A percentile compares a stretch with the other conserved stretches of the same genome.
These are phyloP conservation scores for Phymatocera aterrima DNA, from an alignment of 2,888 invertebrate species.

Conservation along the genomic window DNA sequence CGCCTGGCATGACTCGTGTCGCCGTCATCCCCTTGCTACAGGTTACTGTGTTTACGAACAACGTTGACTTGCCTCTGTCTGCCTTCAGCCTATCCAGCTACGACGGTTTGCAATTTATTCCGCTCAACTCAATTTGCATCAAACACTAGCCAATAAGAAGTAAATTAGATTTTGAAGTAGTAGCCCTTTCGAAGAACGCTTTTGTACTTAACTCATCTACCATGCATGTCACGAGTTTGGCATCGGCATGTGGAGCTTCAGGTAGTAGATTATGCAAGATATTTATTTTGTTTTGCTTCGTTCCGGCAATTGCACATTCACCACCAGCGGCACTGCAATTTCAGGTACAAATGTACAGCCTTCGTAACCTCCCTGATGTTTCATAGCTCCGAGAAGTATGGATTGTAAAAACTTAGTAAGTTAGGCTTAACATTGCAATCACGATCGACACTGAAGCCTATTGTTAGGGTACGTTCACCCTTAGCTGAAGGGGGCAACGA, in stretches of 20 bases:
- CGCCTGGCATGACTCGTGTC: background rate
- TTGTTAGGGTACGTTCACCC: conserved; percentile 46
- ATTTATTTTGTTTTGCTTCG: background rate
- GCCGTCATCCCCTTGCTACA: conserved; percentile 22
- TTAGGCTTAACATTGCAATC: conserved; percentile 7
- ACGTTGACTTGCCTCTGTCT: conserved; percentile 18
- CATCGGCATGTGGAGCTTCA: no score
- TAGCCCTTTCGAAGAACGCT: background rate
- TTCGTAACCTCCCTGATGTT: background rate
- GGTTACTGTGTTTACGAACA: conserved; percentile 33
- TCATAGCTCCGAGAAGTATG: background rate
- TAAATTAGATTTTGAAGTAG: conserved; percentile 25
- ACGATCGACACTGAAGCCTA: conserved; percentile 10
- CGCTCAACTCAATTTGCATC: conserved; percentile 38
- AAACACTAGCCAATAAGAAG: conserved; percentile 41
- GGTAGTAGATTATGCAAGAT: no score
- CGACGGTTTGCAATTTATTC: conserved; percentile 35
- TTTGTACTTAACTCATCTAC: background rate
- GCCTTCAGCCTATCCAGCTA: background rate
- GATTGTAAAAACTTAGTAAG: background rate
- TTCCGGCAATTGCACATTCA: background rate
- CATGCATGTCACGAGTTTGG: background rate
- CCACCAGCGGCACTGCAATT: background rate
- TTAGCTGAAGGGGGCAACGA: conserved; percentile 31
- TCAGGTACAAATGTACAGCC: background rate